A percentile compares a stretch with the other conserved stretches of the same genome.
Conservation (phyloP, 2,113 vertebrate genomes). For the Apaloderma vittatum region DNA sequence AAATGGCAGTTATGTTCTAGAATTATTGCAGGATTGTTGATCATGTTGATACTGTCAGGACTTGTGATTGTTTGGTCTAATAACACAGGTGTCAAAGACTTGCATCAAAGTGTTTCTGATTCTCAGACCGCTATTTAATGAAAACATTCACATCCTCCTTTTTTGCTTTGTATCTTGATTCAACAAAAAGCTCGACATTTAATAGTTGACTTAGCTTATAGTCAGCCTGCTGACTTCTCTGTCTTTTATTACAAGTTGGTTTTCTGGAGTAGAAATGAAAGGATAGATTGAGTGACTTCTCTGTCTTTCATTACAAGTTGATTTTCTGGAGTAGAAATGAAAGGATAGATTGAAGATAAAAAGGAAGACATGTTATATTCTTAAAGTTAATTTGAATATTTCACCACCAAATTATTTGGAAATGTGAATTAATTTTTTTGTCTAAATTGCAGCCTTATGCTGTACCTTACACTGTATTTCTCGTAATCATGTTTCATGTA, state of each 20-base stretch:
- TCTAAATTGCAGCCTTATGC: background rate
- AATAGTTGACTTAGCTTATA: background rate
- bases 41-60: background rate
- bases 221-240: background rate
- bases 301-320: background rate
- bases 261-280: background rate
- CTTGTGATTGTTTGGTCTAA: background rate
- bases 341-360: background rate
- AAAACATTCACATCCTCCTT: background rate
- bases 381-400: background rate
- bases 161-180: background rate
- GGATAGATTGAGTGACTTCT: background rate
- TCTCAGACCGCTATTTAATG: background rate
- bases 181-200: background rate
- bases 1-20: background rate
- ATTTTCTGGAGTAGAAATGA: background rate
- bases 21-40: background rate
- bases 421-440: background rate
- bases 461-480: background rate
- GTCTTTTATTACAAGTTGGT: background rate
- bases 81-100: background rate
- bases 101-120: background rate
- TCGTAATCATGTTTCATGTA: background rate
- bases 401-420: background rate
- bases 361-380: background rate